Evolutionary conservation across 2,888 invertebrate genomes (phyloP).

Genomic region (Thalpophila matura): DNA sequence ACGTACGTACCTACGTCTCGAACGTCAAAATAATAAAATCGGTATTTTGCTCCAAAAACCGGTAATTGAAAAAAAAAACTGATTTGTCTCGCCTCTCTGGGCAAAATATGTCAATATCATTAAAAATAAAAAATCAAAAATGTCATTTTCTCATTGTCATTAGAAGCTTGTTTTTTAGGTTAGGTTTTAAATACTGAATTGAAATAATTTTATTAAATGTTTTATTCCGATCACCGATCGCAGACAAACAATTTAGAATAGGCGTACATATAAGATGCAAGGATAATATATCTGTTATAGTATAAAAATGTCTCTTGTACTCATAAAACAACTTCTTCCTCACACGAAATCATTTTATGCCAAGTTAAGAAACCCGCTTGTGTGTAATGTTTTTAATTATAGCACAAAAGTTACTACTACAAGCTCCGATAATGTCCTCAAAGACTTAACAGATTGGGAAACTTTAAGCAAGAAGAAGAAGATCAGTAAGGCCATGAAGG

Average conservation of each 20-base stretch:
- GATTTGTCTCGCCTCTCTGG: too few species aligned
- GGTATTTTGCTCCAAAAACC: too few species aligned
- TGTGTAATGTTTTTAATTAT: conserved; percentile 68
- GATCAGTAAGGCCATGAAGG: conserved; percentile 97
- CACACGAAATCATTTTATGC: conserved; percentile 64
- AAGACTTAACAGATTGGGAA: conserved; percentile 84
- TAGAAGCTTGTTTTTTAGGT: too few species aligned
- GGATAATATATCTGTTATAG: conserved; percentile 9
- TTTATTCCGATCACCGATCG: too few species aligned
- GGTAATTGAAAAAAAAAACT: too few species aligned
- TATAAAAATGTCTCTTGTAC: conserved; percentile 73
- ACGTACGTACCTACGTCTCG: too few species aligned
- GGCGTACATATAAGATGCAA: conserved; percentile 2
- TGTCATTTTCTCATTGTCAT: too few species aligned
- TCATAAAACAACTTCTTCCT: conserved; percentile 73
- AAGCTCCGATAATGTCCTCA: conserved; percentile 66
- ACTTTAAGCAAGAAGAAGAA: conserved; percentile 89
- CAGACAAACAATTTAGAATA: neutral
- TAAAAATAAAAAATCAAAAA: too few species aligned
- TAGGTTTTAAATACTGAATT: too few species aligned
- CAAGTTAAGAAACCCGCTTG: conserved; percentile 63
- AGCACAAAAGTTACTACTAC: conserved; percentile 67
- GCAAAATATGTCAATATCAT: too few species aligned
- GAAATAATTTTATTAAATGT: too few species aligned
- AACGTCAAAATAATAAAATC: too few species aligned